Percentiles rank a stretch among this genome's conserved stretches.
phyloP scores from a whole-genome alignment of 2,888 invertebrate genomes.

The Patella caerulea region DNA sequence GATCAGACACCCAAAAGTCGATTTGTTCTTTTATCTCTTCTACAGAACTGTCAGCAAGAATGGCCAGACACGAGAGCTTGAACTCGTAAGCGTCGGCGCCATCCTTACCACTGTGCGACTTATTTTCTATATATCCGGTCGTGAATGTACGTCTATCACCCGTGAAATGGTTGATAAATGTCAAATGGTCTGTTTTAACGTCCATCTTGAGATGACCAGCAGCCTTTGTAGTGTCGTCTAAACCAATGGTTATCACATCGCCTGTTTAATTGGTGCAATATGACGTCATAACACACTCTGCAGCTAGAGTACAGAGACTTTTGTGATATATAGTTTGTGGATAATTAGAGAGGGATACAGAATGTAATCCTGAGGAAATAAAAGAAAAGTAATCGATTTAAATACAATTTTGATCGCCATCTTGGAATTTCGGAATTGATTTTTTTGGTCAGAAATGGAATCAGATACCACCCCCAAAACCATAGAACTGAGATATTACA shows the following conservation, averaged over 20 bases:
- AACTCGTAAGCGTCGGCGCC: not conserved
- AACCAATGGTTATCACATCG: not conserved
- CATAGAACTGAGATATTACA: no score
- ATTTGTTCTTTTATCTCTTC: conserved; percentile 6
- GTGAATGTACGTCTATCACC: not conserved
- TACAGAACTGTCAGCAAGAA: not conserved
- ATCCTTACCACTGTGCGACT: not conserved
- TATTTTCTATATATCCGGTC: conserved; percentile 4
- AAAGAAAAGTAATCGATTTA: no score
- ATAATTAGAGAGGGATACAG: no score
- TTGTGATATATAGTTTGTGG: no score
- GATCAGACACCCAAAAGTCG: not conserved
- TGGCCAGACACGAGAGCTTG: not conserved
- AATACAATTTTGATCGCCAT: no score
- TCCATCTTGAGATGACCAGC: not conserved
- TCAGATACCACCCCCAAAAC: no score
- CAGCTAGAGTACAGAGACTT: no score
- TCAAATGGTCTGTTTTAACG: not conserved
- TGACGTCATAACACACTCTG: not conserved
- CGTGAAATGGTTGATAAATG: not conserved
- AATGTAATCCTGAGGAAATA: no score
- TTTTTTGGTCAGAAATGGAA: no score
- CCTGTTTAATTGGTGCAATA: no score
- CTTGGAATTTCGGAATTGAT: no score
- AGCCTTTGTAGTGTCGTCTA: not conserved